Evolutionary conservation across 2,797 vertebrate genomes (phyloP), one percentile per base, ranked within the genome.

Genomic region (Scyliorhinus canicula): DNA sequence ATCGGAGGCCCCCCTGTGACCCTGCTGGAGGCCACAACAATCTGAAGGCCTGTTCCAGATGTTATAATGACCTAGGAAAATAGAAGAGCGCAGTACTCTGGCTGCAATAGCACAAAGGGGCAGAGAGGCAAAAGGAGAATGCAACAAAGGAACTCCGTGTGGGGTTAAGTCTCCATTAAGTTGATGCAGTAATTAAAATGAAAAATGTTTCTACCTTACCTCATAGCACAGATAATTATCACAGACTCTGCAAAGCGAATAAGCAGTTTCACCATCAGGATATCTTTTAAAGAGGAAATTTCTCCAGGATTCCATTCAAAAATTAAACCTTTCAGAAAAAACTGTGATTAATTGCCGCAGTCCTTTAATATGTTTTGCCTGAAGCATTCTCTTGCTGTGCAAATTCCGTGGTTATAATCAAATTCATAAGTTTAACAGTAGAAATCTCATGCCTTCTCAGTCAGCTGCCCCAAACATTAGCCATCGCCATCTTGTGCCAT

Each of bases 201-300:
- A 63, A 90, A 16, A 90, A 63, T 90, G 44, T 47, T 47, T 47
- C 79, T 47, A 82, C 79, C 47, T 82, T 82, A 82, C 79, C 79
- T 82, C 79, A 82, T 44, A 2, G 63, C 60, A 65, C n/a, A 91
- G 57, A 44, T 44, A 65, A 44, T 44, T n/a, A 91, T 91, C 40
- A 40, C 60, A 91, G 63, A 44, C 40, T 65, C 60, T 91, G 88
- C 60, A 65, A 91, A 44, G 65, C 65, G 57, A 91, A 91, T 91
- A 65, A 91, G 60, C 57, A 91, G 57, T 57, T 44, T 57, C 60
- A 91, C 88, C 88, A 91, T 91, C 88, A 91, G 88, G 88, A 65
- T 65, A 60, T 40, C n/a, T 63, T 44, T 91, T 44, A 91, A 65
- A 44, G n/a, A 65, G 79, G 4, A 91, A 65, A 44, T 44, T 40